Percentiles rank a stretch among this genome's conserved stretches.
phyloP scores from a whole-genome alignment of 1,140 invertebrate species.

The Yoshiicerus persimilis region DNA sequence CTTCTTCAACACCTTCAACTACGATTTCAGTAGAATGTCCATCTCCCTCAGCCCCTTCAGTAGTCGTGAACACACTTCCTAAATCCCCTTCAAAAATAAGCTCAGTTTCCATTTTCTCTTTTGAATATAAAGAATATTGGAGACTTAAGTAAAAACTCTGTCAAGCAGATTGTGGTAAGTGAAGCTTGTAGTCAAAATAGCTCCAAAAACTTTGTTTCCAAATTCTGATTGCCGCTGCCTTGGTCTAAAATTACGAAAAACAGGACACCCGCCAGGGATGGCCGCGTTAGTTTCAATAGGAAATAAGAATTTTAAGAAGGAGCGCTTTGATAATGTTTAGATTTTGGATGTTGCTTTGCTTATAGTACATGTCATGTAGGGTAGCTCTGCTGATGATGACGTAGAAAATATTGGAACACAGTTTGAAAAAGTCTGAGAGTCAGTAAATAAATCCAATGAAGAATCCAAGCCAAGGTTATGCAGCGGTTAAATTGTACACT shows the following conservation, averaged over 20 bases:
- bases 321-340: no score
- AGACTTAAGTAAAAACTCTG: background rate
- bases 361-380: no score
- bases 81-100: conserved; percentile 42
- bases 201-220: background rate
- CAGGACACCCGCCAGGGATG: background rate
- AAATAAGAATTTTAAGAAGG: background rate
- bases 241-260: background rate
- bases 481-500: no score
- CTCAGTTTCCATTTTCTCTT: conserved; percentile 38
- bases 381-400: no score
- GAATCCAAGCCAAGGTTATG: no score
- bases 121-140: background rate
- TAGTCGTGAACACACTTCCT: conserved; percentile 18
- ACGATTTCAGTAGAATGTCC: background rate
- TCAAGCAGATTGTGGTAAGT: background rate
- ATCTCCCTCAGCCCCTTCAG: background rate
- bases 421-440: no score
- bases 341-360: no score
- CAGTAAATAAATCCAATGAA: no score
- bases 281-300: background rate
- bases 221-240: background rate
- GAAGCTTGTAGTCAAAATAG: no score
- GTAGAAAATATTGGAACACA: no score
- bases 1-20: background rate